Percentiles rank a stretch among this genome's conserved stretches.
Conservation (phyloP, 2,797 vertebrate species). For the Artibeus jamaicensis region DNA sequence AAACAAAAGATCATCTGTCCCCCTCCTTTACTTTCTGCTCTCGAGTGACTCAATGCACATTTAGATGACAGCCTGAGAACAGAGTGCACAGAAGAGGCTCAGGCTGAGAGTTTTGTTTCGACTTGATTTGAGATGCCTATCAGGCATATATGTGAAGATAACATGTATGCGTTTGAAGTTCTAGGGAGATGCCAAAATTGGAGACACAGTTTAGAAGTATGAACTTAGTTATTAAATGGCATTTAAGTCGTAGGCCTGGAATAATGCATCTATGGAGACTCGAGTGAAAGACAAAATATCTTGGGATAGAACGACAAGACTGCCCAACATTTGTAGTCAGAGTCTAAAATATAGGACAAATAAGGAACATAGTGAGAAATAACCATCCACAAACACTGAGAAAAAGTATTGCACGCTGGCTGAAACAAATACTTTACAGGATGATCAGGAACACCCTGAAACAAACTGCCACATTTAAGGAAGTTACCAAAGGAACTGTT, state of each 20-base stretch:
- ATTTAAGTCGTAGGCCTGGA: not conserved
- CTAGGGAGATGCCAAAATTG: not conserved
- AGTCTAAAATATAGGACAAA: not conserved
- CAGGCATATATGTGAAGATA: not conserved
- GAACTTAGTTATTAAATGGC: not conserved
- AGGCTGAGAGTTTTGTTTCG: not conserved
- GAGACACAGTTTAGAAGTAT: not conserved
- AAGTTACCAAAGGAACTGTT: not conserved
- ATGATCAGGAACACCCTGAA: not conserved
- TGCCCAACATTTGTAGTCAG: not conserved
- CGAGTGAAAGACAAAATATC: not conserved
- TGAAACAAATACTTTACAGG: not conserved
- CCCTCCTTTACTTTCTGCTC: not conserved
- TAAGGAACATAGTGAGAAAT: not conserved
- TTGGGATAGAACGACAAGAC: not conserved
- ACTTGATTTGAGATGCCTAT: not conserved
- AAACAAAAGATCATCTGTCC: not conserved
- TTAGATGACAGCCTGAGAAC: not conserved
- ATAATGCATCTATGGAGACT: not conserved
- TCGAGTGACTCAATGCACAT: not conserved
- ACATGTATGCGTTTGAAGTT: not conserved
- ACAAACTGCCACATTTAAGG: not conserved
- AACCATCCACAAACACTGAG: not conserved
- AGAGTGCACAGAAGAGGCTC: not conserved
- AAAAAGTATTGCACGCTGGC: not conserved